Base-by-base conservation (phyloP, 2,888 invertebrate species). In the Lypha dubia region DNA sequence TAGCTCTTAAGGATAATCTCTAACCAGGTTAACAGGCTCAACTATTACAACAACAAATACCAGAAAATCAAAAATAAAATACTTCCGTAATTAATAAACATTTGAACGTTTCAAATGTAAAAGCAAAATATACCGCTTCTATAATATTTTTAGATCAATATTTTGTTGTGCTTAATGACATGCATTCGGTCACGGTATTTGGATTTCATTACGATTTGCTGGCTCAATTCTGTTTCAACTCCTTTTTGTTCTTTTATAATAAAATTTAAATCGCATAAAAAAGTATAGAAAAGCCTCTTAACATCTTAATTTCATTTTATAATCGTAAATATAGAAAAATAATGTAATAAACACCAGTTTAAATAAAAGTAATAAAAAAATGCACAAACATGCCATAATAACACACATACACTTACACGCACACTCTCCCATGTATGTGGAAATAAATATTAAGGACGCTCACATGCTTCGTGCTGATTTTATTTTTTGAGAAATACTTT, bases 11-110 rank as follows among this genome's bases (percentile, higher is more conserved):
- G 70, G 71, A 73, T 81, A 79, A 77, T 77, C 68, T 60, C 24
- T 84, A 84, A 84, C 84, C 81, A 67, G 81, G 84, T 84, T 84
- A 84, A 84, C 81, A 84, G 84, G 84, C 81, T 84, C 56, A 80
- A 84, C 68, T 75, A 70, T 35, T 56, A 60, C 17, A 53, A 24
- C 62, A 51, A 56, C 41, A 44, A 58, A 49, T 8, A 49, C 7
- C 20, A 24, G 20, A 28, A 28, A 28, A 28, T 28, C 46, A 38
- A 35, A 15, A 17, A 38, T 8, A 13, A 63, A 20, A 17, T 58
- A n/a, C n/a, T 28, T 49, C 8, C 3, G 15, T 53, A 68, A 75
- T 32, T 3, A 56, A 56, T 15, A 63, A 58, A 58, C 24, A 8
- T n/a, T n/a, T n/a, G n/a, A 2, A 22, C 28, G 15, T 8, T n/a